Base-by-base conservation (phyloP, 1,140 invertebrate species). In the Meloidogyne chitwoodi region DNA sequence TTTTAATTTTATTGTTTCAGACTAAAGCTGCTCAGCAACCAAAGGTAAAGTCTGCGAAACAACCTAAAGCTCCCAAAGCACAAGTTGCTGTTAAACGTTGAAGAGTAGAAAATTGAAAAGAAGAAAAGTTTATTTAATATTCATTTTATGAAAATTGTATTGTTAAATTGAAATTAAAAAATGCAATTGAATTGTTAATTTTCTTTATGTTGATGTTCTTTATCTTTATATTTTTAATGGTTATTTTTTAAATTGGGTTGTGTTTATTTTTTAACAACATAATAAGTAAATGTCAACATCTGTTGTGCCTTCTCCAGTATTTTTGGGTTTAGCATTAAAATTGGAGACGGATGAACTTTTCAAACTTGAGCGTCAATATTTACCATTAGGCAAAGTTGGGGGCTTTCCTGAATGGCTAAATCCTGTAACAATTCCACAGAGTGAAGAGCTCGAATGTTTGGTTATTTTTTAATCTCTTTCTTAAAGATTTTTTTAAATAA, bases 41-140 rank as follows among this genome's bases (percentile, higher is more conserved):
- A 34, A 83, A 81, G 72, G 44, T 62, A 8, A 81, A 82, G 75
- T 71, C 77, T 44, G 14, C 82, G 26, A 83, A 83, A 73, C 29
- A 68, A 29, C 71, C 73, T 19, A 86, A 86, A 74, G 77, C 81
- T 24, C 79, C 44, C 14, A 61, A 66, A 31, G 82, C 79, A 80
- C 80, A 78, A 56, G 85, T 86, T 67, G 85, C 85, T 56, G 85
- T 85, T 63, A 86, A 86, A 75, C 84, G 85, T 61, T 86, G 82
- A 86, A 77, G 38, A 26, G 5, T 19, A 24, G 6, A 26, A 22
- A 29, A 12, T 44, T 27, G 12, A 38, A 38, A 68, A 68, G 29
- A n/a, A n/a, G 2, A 29, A 27, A 69, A 41, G 14, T 48, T 48
- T 19, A 6, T 56, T n/a, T n/a, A n/a, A 56, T 56, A 56, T 56